phyloP scores from a whole-genome alignment of 2,888 invertebrate species.

The Torymus auratus region DNA sequence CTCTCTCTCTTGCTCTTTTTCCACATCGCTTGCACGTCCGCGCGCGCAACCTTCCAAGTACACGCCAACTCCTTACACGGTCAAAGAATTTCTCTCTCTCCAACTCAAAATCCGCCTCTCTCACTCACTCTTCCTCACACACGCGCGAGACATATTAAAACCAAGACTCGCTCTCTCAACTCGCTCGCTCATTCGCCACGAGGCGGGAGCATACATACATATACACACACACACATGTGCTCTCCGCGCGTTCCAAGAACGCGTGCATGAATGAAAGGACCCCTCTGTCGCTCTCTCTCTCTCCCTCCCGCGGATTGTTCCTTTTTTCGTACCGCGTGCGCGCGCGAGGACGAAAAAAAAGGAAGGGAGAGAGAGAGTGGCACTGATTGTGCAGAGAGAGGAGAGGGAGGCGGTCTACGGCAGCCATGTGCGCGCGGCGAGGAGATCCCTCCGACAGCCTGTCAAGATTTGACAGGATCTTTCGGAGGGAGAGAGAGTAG shows the following conservation, averaged over 20 bases:
- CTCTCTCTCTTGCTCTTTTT: no score
- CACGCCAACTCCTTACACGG: constrained; percentile 15
- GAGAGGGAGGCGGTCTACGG: constrained; percentile 16
- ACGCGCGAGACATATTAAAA: background rate
- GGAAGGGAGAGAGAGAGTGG: background rate
- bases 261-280: constrained; percentile 72
- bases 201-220: constrained; percentile 34
- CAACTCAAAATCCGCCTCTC: no score
- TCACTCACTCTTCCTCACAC: no score
- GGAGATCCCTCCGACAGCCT: constrained; percentile 59
- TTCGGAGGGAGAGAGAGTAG: background rate
- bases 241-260: constrained; percentile 67
- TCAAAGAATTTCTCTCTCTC: constrained; percentile 6
- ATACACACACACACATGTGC: constrained; percentile 7
- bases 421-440: constrained; percentile 3
- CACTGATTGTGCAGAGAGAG: background rate
- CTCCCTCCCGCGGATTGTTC: constrained; percentile 64
- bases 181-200: constrained; percentile 1
- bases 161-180: background rate
- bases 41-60: no score
- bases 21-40: background rate
- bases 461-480: constrained; percentile 65
- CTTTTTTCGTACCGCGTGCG: constrained; percentile 56
- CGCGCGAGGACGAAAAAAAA: background rate
- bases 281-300: constrained; percentile 64